Evolutionary conservation across 2,797 vertebrate genomes (phyloP).

Genomic region (Cuculus canorus): DNA sequence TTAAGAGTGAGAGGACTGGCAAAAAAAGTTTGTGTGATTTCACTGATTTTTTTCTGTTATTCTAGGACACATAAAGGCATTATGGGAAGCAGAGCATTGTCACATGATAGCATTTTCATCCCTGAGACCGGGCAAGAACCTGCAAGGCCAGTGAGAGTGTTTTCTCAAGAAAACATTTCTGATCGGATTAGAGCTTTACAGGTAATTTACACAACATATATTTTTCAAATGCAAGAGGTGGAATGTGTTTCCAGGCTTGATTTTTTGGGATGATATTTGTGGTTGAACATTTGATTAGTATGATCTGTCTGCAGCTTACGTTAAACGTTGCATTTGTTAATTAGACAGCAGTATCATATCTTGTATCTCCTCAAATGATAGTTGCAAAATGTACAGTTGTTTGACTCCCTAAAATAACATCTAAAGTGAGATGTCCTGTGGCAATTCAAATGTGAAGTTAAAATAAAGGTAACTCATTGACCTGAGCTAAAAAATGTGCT

Average conservation of each 20-base stretch:
- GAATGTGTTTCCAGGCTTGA: neutral
- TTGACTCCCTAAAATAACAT: neutral
- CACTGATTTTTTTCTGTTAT: slow-evolving; percentile 7
- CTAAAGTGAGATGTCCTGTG: neutral
- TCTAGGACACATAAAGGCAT: slow-evolving; percentile 79
- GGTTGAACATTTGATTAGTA: neutral
- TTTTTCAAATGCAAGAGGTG: neutral
- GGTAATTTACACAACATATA: slow-evolving; percentile 71
- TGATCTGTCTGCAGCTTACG: neutral
- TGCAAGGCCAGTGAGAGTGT: slow-evolving; percentile 80
- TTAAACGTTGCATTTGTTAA: neutral
- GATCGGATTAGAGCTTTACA: slow-evolving; percentile 91
- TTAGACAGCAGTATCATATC: neutral
- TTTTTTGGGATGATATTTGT: neutral
- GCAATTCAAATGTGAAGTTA: neutral
- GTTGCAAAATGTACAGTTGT: neutral
- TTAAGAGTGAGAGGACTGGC: neutral
- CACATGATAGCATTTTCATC: slow-evolving; percentile 95
- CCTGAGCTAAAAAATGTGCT: neutral
- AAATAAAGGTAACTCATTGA: neutral
- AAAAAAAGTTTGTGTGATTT: neutral
- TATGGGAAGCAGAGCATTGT: slow-evolving; percentile 89
- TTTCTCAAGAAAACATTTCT: slow-evolving; percentile 92
- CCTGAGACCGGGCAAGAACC: slow-evolving; percentile 82
- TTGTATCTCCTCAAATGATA: neutral